Base-by-base conservation (phyloP, 2,888 invertebrate genomes). In the Dione vanillae region DNA sequence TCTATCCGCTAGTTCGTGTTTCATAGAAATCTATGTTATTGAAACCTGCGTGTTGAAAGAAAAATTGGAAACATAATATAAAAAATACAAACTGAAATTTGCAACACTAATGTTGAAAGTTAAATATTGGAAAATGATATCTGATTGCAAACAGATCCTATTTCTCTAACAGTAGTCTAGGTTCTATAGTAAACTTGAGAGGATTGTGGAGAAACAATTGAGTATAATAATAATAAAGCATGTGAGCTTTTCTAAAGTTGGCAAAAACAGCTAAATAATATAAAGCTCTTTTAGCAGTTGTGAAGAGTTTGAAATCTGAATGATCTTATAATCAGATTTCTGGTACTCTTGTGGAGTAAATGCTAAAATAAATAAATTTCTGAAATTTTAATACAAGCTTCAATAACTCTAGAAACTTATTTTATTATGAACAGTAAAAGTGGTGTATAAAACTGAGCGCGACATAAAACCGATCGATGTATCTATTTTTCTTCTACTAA, bases 1-100 rank as follows among this genome's bases (percentile, higher is more conserved):
- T 82, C 81, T 80, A 83, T 82, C 54, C 76, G 78, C 79, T 75
- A 75, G 72, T 75, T 69, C 65, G 75, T 82, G 80, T 73, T 65
- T 64, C 62, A 62, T 71, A 49, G 62, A 73, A 67, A 73, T 70
- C 68, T 41, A 59, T 69, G 66, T 70, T 66, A 69, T 67, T 67
- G 66, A 67, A 64, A 71, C 54, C 56, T 40, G 12, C 35, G 35
- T 19, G 52, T 47, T 41, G 49, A 20, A 35, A 16, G 14, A 47
- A 40, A 65, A 52, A 40, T 49, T 58, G 52, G 19, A 47, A 66
- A 56, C 14, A 49, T 49, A 16, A n/a, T 12, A 14, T 54, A 12
- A 54, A 20, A 54, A 43, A 45, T 56, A 8, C 20, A n/a, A 43
- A 12, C 27, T 45, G 11, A 11, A 27, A 12, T 47, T 47, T 1